phyloP scores from a whole-genome alignment of 2,797 vertebrate genomes.

The Rhinogobio ventralis region DNA sequence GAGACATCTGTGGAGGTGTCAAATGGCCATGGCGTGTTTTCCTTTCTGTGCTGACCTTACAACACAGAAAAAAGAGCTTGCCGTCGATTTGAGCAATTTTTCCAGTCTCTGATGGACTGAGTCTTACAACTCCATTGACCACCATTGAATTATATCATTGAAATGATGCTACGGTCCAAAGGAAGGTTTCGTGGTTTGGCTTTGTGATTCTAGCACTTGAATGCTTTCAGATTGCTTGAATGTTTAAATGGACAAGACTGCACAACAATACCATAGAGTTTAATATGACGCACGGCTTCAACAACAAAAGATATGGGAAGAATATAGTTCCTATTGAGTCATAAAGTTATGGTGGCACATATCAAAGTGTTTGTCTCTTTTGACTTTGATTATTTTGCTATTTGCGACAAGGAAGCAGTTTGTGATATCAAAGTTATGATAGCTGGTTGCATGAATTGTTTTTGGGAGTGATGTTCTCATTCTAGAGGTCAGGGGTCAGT shows the following conservation, averaged over 20 bases:
- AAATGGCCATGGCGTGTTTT: not conserved
- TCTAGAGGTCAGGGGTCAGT: too few relatives aligned
- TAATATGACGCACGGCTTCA: too few relatives aligned
- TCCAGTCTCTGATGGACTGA: not conserved
- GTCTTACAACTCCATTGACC: not conserved
- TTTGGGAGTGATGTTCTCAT: too few relatives aligned
- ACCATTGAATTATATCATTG: not conserved
- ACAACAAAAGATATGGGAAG: too few relatives aligned
- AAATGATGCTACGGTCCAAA: not conserved
- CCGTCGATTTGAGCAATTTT: not conserved
- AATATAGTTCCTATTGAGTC: not conserved
- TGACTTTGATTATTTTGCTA: not conserved
- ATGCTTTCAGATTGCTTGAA: not conserved
- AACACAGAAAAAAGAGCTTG: not conserved
- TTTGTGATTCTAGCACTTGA: not conserved
- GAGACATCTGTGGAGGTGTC: slow-evolving; percentile 2
- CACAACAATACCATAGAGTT: too few relatives aligned
- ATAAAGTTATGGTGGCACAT: not conserved
- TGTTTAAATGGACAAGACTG: too few relatives aligned
- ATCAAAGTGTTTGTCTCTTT: not conserved
- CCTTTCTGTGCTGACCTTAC: not conserved
- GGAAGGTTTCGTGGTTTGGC: not conserved
- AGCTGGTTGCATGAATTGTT: not conserved
- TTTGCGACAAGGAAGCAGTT: not conserved
- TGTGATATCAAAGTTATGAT: not conserved